Evolutionary conservation across 92 coral and sea anemone species (phyloP).

Genomic region (Virgularia gustaviana): DNA sequence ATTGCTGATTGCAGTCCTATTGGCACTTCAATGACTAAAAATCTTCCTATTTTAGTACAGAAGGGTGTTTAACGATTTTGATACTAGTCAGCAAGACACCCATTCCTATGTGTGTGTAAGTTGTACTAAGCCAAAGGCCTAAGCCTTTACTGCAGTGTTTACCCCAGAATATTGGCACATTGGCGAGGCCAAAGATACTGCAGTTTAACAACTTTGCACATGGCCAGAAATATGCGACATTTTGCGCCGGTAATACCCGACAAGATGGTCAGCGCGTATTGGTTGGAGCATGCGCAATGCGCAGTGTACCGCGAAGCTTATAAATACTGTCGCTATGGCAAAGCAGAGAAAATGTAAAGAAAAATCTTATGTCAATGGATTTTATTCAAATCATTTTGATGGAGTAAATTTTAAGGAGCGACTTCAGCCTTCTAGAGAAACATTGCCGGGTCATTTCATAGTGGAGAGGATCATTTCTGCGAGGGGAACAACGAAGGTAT

Average conservation of each 20-base stretch:
- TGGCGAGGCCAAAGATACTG: too few species aligned
- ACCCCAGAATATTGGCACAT: too few species aligned
- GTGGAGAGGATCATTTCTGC: constrained; percentile 24
- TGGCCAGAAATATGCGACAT: constrained; percentile 33
- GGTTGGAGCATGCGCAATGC: constrained; percentile 12
- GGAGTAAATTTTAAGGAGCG: constrained; percentile 4
- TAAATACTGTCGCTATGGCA: neutral
- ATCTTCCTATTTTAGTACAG: too few species aligned
- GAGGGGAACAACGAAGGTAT: constrained; percentile 18
- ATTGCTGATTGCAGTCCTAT: neutral
- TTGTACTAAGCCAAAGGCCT: too few species aligned
- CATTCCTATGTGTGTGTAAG: too few species aligned
- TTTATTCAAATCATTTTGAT: constrained; percentile 12
- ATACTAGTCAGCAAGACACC: too few species aligned
- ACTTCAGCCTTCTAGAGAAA: neutral
- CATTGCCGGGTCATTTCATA: constrained; percentile 12
- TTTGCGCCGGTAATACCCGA: neutral
- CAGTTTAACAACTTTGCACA: too few species aligned
- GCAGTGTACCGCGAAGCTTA: neutral
- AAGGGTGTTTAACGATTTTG: too few species aligned
- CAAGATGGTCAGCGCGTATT: constrained; percentile 5
- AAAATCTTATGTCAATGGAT: constrained; percentile 6
- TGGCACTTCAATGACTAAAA: too few species aligned
- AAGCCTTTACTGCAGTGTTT: too few species aligned
- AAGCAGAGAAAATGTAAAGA: constrained; percentile 12